These are phyloP conservation scores for Erebia palarica DNA, from an alignment of 2,888 invertebrate genomes.

Conservation along the genomic window DNA sequence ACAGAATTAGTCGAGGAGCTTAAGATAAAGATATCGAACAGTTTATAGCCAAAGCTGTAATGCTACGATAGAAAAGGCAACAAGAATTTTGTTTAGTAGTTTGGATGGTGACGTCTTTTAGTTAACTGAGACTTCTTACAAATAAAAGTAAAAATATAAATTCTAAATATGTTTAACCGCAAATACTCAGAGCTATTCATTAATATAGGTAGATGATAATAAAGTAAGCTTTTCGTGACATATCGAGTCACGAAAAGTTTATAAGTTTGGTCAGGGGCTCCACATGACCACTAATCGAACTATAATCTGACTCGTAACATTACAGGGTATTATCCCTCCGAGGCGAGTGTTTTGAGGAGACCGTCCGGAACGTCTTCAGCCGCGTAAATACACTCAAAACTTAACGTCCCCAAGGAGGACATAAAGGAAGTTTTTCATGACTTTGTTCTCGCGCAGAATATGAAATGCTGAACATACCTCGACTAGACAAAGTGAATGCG, in stretches of 20 bases:
- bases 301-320: constrained; percentile 58
- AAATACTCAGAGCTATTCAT: neutral
- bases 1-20: constrained; percentile 56
- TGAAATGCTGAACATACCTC: constrained; percentile 12
- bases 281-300: constrained; percentile 48
- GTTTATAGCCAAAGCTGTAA: constrained; percentile 20
- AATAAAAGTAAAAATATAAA: neutral
- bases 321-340: constrained; percentile 61
- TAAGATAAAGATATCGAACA: constrained; percentile 27
- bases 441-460: constrained; percentile 17
- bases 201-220: neutral
- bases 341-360: constrained; percentile 49
- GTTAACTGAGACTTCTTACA: no score
- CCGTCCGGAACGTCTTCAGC: constrained; percentile 46
- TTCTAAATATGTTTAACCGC: neutral
- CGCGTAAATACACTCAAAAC: constrained; percentile 34
- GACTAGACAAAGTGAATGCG: constrained; percentile 9
- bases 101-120: no score
- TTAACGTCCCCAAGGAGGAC: constrained; percentile 27
- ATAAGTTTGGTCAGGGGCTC: constrained; percentile 49
- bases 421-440: constrained; percentile 32
- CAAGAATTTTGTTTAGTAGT: neutral
- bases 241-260: no score
- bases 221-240: constrained; percentile 40
- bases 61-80: neutral